phyloP scores from a whole-genome alignment of 2,113 vertebrate species.

The Clinocottus analis region DNA sequence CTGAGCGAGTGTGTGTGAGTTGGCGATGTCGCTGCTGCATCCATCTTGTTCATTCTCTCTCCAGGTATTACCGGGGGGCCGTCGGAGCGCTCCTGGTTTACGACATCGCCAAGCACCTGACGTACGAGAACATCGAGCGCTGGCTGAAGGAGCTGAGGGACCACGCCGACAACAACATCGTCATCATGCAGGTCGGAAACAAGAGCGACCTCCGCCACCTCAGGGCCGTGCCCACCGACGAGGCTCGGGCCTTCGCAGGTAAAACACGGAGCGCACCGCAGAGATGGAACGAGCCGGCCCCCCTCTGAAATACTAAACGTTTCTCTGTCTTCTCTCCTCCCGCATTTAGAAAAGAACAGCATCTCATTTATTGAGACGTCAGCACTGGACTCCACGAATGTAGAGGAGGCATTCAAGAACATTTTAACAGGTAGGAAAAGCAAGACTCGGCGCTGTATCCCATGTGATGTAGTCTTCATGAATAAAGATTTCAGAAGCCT shows the following conservation, averaged over 20 bases:
- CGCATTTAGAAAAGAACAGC: conserved; percentile 92
- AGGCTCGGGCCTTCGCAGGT: conserved; percentile 93
- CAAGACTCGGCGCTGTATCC: not conserved
- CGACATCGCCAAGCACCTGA: conserved; percentile 94
- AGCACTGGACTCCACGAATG: conserved; percentile 96
- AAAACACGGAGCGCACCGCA: not conserved
- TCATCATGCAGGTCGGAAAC: conserved; percentile 96
- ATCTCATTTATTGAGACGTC: conserved; percentile 98
- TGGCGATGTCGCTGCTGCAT: not conserved
- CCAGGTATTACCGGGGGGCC: conserved; percentile 91
- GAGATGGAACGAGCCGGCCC: not conserved
- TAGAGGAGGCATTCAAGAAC: conserved; percentile 98
- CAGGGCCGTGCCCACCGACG: conserved; percentile 91
- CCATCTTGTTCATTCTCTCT: not conserved
- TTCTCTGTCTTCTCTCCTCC: conserved; percentile 25
- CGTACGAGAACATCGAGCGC: conserved; percentile 93
- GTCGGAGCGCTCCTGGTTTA: conserved; percentile 93
- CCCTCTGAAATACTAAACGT: not conserved
- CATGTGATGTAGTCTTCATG: not conserved
- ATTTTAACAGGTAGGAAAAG: conserved; percentile 91
- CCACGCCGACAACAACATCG: conserved; percentile 93
- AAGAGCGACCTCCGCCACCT: conserved; percentile 94
- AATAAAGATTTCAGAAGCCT: too few relatives aligned
- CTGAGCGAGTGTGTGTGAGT: too few relatives aligned
- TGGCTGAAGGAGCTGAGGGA: conserved; percentile 95